These are phyloP conservation scores for Indri indri DNA, from an alignment of 2,113 vertebrate species.

Conservation along the genomic window DNA sequence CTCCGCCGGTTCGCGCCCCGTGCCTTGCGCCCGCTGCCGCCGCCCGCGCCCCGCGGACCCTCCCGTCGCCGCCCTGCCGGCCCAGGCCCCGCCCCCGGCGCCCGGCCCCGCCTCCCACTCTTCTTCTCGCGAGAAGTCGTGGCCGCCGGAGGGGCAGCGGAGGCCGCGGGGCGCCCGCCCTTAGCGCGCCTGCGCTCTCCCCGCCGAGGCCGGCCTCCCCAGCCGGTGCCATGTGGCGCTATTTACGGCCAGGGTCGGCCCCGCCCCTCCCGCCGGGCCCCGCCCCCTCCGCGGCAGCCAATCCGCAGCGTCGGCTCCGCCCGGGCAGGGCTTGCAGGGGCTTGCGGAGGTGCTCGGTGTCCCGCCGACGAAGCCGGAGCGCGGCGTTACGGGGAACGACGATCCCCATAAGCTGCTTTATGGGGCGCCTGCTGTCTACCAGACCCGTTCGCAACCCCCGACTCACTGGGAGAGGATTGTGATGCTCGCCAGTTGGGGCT, in stretches of 20 bases:
- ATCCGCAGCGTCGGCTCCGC: neutral
- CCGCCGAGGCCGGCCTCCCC: neutral
- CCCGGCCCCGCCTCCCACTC: neutral
- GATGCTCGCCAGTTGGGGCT: neutral
- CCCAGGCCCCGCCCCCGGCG: constrained; percentile 14
- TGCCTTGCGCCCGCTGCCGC: neutral
- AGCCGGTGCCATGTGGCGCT: constrained; percentile 62
- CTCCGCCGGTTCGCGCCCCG: neutral
- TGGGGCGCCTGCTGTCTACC: accelerated
- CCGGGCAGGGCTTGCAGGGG: accelerated
- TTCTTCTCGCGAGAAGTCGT: constrained; percentile 67
- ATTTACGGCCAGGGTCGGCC: constrained; percentile 46
- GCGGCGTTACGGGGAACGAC: accelerated
- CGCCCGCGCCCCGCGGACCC: neutral
- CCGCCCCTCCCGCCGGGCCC: neutral
- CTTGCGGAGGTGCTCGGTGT: accelerated
- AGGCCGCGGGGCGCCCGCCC: neutral
- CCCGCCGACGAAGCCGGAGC: accelerated
- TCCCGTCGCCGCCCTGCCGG: neutral
- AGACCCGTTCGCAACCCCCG: accelerated
- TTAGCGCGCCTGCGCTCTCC: constrained; percentile 29
- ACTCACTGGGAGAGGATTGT: neutral
- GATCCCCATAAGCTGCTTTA: accelerated
- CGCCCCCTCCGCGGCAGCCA: constrained; percentile 23
- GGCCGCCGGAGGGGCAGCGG: neutral